A percentile compares a stretch with the other conserved stretches of the same genome.
Evolutionary conservation across 2,797 vertebrate species (phyloP).

Genomic region (Ceryle rudis): DNA sequence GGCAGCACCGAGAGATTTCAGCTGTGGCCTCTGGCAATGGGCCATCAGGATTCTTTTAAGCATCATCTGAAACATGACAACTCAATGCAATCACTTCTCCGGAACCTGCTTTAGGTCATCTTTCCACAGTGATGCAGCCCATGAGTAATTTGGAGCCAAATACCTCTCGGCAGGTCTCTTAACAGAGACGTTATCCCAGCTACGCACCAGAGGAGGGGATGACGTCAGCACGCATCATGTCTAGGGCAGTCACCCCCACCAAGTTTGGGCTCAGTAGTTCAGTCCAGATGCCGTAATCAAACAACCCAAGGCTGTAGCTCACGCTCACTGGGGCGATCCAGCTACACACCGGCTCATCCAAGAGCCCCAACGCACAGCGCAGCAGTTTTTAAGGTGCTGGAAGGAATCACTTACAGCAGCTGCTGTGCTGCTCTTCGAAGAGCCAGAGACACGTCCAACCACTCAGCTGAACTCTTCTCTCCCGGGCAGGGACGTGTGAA

Average conservation of each 20-base stretch:
- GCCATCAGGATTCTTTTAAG: conserved; percentile 58
- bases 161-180: not conserved
- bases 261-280: not conserved
- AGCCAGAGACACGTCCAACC: not conserved
- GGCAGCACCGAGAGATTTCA: conserved; percentile 45
- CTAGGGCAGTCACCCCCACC: not conserved
- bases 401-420: conserved; percentile 29
- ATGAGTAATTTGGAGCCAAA: conserved; percentile 39
- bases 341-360: accelerated
- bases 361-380: not conserved
- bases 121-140: conserved; percentile 48
- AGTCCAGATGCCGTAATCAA: accelerated
- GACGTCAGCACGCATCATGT: not conserved
- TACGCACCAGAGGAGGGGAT: not conserved
- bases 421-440: conserved; percentile 8
- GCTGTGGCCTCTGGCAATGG: conserved; percentile 9
- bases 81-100: conserved; percentile 56
- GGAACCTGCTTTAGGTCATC: conserved; percentile 66
- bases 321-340: accelerated
- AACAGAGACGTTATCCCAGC: not conserved
- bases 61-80: conserved; percentile 63
- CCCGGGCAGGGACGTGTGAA: not conserved
- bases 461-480: not conserved
- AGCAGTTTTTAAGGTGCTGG: not conserved
- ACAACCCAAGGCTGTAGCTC: not conserved